Evolutionary conservation across 2,797 vertebrate genomes (phyloP).

Genomic region (Sebastes hubbsi): DNA sequence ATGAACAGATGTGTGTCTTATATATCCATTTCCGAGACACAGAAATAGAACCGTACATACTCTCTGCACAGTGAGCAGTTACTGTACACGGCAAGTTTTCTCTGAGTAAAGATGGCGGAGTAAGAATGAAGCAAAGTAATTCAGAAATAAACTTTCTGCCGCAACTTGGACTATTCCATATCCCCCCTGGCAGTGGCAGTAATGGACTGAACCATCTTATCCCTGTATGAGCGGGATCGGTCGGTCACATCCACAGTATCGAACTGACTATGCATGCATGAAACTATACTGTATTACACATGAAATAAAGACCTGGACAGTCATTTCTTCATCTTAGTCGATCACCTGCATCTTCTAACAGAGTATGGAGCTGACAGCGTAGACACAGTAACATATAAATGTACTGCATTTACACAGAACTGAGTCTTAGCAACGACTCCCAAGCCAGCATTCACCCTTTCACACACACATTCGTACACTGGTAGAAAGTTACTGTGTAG

Average conservation of each 20-base stretch:
- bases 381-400: no score
- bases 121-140: not conserved
- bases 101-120: not conserved
- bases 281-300: not conserved
- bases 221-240: not conserved
- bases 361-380: no score
- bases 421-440: no score
- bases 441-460: no score
- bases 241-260: not conserved
- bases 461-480: no score
- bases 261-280: not conserved
- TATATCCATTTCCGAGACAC: not conserved
- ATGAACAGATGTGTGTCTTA: constrained; percentile 35
- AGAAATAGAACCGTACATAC: not conserved
- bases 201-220: not conserved
- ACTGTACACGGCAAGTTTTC: not conserved
- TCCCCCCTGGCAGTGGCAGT: not conserved
- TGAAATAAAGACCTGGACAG: not conserved
- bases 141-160: not conserved
- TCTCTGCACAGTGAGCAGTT: not conserved
- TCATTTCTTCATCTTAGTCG: no score
- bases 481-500: no score
- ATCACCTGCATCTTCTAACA: no score
- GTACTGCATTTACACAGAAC: no score
- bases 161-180: not conserved